Percentiles rank a stretch among this genome's conserved stretches.
Conservation (phyloP, 2,888 invertebrate species). For the Pollenia amentaria region DNA sequence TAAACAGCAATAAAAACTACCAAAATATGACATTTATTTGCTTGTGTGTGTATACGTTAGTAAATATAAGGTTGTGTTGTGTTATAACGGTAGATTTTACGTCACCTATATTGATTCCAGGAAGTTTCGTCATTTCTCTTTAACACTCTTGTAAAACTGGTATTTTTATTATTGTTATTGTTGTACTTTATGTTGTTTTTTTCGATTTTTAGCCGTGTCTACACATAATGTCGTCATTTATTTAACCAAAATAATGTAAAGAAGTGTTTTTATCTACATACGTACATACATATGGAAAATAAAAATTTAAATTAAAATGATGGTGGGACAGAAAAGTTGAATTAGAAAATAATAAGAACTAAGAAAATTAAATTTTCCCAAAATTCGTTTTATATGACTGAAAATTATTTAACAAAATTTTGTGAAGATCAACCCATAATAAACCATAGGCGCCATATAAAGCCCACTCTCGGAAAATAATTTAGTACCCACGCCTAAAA, state of each 20-base stretch:
- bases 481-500: too few species aligned
- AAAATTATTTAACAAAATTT: too few species aligned
- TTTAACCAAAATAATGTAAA: slow-evolving; percentile 6
- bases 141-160: slow-evolving; percentile 46
- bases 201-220: slow-evolving; percentile 2
- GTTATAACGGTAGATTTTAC: slow-evolving; percentile 65
- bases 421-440: too few species aligned
- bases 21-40: slow-evolving; percentile 15
- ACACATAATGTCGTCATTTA: slow-evolving; percentile 7
- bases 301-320: neutral
- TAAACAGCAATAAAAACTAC: slow-evolving; percentile 1
- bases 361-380: too few species aligned
- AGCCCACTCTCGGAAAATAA: too few species aligned
- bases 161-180: slow-evolving; percentile 21
- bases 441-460: too few species aligned
- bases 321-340: too few species aligned
- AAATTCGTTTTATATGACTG: too few species aligned
- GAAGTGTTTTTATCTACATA: neutral
- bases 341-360: too few species aligned
- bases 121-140: slow-evolving; percentile 59
- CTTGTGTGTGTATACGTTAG: neutral
- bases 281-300: neutral
- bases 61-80: neutral
- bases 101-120: slow-evolving; percentile 63
- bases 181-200: neutral